A percentile compares a stretch with the other conserved stretches of the same genome.
Conservation (phyloP, 92 coral and sea anemone genomes). For the Micromussa lordhowensis region DNA sequence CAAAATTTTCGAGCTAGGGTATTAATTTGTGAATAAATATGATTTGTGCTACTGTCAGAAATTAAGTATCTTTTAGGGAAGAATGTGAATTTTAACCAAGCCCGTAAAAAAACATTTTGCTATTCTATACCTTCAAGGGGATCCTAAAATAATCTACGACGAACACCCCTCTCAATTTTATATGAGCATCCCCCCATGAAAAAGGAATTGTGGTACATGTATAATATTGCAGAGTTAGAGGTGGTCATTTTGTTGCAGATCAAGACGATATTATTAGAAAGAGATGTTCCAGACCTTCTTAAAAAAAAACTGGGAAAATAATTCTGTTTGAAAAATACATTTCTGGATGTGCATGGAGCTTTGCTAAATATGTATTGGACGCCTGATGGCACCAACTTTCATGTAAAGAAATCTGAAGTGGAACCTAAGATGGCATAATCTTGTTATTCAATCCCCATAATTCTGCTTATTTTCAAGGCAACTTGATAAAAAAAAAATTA, state of each 20-base stretch:
- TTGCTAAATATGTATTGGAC: slow-evolving; percentile 11
- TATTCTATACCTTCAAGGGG: too few relatives aligned
- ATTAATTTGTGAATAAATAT: background rate
- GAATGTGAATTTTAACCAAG: too few relatives aligned
- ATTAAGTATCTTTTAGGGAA: too few relatives aligned
- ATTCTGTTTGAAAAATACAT: slow-evolving; percentile 18
- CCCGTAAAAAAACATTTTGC: too few relatives aligned
- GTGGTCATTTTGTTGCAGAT: too few relatives aligned
- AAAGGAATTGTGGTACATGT: background rate
- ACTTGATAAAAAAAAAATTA: slow-evolving; percentile 4
- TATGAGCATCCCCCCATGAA: too few relatives aligned
- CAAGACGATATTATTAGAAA: too few relatives aligned
- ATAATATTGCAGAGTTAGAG: slow-evolving; percentile 14
- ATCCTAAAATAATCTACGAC: too few relatives aligned
- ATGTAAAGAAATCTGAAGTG: slow-evolving; percentile 22
- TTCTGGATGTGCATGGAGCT: slow-evolving; percentile 14
- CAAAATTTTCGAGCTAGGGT: slow-evolving; percentile 17
- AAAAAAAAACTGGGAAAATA: slow-evolving; percentile 14
- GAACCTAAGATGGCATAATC: slow-evolving; percentile 21
- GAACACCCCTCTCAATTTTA: too few relatives aligned
- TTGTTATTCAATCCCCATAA: slow-evolving; percentile 8
- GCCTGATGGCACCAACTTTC: slow-evolving; percentile 16
- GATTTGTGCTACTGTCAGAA: background rate
- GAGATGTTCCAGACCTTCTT: slow-evolving; percentile 16
- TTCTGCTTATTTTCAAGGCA: slow-evolving; percentile 23